phyloP scores from a whole-genome alignment of 1,140 invertebrate species.

The Lordiphosa stackelbergi region DNA sequence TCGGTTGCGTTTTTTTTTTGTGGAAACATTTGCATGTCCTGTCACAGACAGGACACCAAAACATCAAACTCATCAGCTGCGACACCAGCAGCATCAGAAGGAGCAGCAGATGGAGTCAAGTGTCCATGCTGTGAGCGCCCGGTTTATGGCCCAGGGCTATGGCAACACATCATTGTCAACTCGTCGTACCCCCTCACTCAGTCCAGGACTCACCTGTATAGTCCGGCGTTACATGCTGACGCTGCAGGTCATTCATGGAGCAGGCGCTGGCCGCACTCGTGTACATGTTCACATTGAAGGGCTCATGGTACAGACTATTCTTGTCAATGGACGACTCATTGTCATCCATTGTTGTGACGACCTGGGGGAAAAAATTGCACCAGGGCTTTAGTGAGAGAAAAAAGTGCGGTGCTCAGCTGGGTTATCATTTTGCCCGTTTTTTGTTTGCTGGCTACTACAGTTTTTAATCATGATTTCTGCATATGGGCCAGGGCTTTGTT shows the following conservation, averaged over 20 bases:
- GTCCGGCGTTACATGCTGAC: slow-evolving; percentile 77
- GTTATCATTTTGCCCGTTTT: slow-evolving; percentile 21
- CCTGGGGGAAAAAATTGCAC: slow-evolving; percentile 45
- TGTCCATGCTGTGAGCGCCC: slow-evolving; percentile 42
- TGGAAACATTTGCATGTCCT: slow-evolving; percentile 72
- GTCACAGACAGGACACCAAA: slow-evolving; percentile 65
- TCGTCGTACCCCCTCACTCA: slow-evolving; percentile 7
- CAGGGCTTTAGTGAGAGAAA: slow-evolving; percentile 14
- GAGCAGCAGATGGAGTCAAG: slow-evolving; percentile 20
- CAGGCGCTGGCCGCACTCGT: slow-evolving; percentile 76
- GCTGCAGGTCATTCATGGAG: slow-evolving; percentile 76
- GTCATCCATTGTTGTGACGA: slow-evolving; percentile 77
- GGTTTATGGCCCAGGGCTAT: slow-evolving; percentile 45
- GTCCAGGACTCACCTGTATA: slow-evolving; percentile 76
- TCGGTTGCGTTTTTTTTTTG: slow-evolving; percentile 20
- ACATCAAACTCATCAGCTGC: slow-evolving; percentile 69
- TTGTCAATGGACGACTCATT: slow-evolving; percentile 78
- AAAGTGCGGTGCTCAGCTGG: slow-evolving; percentile 25
- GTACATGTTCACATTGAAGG: slow-evolving; percentile 78
- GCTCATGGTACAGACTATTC: slow-evolving; percentile 78
- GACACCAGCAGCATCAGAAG: slow-evolving; percentile 41
- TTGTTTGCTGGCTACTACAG: slow-evolving; percentile 35
- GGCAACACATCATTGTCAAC: slow-evolving; percentile 52
- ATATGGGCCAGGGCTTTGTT: slow-evolving; percentile 49
- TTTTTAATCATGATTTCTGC: slow-evolving; percentile 73